Conservation (phyloP, 2,113 vertebrate genomes). For the Otocyon megalotis region DNA sequence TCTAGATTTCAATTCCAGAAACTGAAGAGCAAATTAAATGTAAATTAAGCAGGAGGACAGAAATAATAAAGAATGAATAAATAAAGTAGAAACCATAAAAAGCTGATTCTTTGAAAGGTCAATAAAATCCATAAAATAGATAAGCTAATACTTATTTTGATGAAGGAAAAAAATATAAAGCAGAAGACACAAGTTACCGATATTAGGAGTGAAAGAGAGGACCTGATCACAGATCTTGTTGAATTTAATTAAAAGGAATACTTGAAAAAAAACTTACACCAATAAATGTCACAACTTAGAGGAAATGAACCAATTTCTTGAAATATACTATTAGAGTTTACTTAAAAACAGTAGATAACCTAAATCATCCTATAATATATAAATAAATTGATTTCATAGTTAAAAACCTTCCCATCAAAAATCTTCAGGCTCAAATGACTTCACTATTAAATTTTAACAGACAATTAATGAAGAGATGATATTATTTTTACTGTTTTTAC, state of each 20-base stretch:
- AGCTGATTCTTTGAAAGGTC: neutral
- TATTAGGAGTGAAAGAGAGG: neutral
- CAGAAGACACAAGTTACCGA: neutral
- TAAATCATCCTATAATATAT: neutral
- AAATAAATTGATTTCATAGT: neutral
- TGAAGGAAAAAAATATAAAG: neutral
- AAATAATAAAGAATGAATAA: constrained; percentile 17
- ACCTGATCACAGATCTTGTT: neutral
- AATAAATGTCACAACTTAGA: neutral
- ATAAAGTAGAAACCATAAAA: neutral
- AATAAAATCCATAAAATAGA: neutral
- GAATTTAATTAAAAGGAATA: neutral
- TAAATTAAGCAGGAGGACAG: neutral
- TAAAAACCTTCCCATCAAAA: neutral
- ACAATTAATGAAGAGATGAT: neutral
- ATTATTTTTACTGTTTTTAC: neutral
- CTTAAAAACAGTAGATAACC: neutral
- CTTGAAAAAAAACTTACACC: neutral
- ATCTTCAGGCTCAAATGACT: neutral
- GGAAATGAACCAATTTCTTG: neutral
- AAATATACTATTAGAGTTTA: neutral
- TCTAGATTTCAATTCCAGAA: constrained; percentile 27
- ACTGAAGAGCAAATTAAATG: neutral
- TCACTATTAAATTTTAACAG: neutral
- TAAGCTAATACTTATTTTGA: neutral